Base-by-base conservation (phyloP, 2,888 invertebrate species). In the Lasioglossum marginatum region DNA sequence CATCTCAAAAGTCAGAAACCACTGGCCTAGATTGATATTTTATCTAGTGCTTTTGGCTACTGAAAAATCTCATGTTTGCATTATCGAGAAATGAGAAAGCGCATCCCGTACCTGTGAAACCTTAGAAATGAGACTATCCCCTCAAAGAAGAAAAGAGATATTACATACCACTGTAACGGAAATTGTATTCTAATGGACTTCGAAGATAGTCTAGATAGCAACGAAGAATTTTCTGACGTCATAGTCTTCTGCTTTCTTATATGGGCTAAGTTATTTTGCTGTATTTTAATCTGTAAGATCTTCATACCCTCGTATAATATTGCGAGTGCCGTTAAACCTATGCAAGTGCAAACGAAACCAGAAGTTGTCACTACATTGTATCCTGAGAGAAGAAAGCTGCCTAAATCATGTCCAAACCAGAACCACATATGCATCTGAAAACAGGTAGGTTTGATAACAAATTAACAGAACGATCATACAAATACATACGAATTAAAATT, bases 341-440 rank as follows among this genome's bases (percentile, higher is more conserved):
- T 93, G 95, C 97, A 97, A 2, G 96, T 96, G 85, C 96, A 95
- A 10, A 97, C 94, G 88, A 97, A 95, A 52, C 96, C 95, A 94
- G 95, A 89, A 34, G 87, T 81, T 2, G 93, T 92, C 4, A 83
- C 95, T 80, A 97, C 96, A 88, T 95, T 95, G 74, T 97, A 96
- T 37, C 97, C 97, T 73, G 96, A 94, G 94, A 97, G 97, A 92
- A 97, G 94, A 94, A 97, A 97, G 88, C 96, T 96, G 27, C 96
- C 96, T 81, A 97, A 95, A 93, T 97, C 95, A 88, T 96, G 96
- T 79, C 96, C 97, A 94, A 97, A 97, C 97, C 97, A 97, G 95
- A 97, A 97, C 94, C 95, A 96, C 96, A 96, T 96, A 91, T 96
- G 96, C 97, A 97, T 97, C 94, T 94, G 89, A 52, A 85, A 78